Evolutionary conservation across 2,888 invertebrate genomes (phyloP).

Genomic region (Hirtodrosophila histrioides): DNA sequence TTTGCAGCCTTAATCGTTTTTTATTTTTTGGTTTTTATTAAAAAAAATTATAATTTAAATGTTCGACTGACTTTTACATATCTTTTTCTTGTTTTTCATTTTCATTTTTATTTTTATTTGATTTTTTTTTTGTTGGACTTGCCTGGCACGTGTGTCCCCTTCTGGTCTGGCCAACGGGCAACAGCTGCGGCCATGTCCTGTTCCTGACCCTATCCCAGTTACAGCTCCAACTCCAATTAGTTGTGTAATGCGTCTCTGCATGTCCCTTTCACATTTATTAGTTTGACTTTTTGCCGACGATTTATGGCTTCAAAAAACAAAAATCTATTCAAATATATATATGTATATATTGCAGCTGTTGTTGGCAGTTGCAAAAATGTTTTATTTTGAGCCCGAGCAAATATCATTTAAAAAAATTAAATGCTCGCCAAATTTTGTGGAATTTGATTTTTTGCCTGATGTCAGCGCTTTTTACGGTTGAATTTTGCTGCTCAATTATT

Average conservation of each 20-base stretch:
- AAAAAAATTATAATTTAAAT: conserved; percentile 76
- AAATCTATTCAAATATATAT: conserved; percentile 32
- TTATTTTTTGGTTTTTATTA: conserved; percentile 30
- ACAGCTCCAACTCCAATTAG: conserved; percentile 52
- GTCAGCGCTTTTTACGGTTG: conserved; percentile 5
- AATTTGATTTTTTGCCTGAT: neutral
- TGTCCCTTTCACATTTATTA: conserved; percentile 67
- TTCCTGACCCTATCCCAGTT: conserved; percentile 8
- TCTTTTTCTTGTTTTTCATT: conserved; percentile 23
- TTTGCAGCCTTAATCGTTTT: conserved; percentile 50
- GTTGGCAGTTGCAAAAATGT: conserved; percentile 30
- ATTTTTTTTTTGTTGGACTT: conserved; percentile 13
- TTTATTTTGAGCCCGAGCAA: conserved; percentile 13
- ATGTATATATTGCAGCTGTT: conserved; percentile 59
- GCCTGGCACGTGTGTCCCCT: conserved; percentile 46
- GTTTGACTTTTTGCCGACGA: conserved; percentile 63
- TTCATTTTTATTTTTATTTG: conserved; percentile 4
- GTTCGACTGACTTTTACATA: conserved; percentile 48
- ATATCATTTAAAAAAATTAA: neutral
- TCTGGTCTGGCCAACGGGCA: conserved; percentile 24
- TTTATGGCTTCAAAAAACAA: conserved; percentile 52
- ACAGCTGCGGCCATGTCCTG: conserved; percentile 53
- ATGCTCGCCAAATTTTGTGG: neutral
- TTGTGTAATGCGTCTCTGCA: conserved; percentile 44
- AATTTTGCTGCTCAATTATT: conserved; percentile 52